Percentiles rank a stretch among this genome's conserved stretches.
These are phyloP conservation scores for Helostoma temminkii DNA, from an alignment of 2,797 vertebrate species.

Conservation along the genomic window DNA sequence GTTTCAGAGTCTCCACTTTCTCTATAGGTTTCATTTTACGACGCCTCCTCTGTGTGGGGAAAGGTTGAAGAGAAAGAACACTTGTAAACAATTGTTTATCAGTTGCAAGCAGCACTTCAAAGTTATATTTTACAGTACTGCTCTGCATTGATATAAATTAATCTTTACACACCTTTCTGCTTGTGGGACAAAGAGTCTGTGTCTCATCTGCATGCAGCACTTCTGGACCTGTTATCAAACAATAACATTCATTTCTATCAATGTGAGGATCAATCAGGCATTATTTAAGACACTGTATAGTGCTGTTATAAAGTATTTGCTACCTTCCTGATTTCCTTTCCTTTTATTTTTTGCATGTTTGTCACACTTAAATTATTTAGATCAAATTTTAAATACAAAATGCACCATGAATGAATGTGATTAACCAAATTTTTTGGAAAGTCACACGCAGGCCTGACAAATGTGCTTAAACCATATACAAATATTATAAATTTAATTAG, in stretches of 20 bases:
- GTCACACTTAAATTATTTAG: no score
- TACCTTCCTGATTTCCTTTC: no score
- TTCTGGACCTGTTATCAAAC: constrained; percentile 80
- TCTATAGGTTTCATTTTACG: constrained; percentile 66
- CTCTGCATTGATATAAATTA: neutral
- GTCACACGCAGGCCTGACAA: no score
- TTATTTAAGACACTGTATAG: no score
- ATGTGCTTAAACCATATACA: no score
- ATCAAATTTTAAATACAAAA: no score
- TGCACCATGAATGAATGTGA: no score
- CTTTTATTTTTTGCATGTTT: no score
- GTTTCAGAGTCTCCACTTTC: constrained; percentile 72
- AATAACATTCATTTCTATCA: neutral
- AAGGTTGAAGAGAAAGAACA: neutral
- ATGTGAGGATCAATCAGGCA: neutral
- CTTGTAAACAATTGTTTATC: neutral
- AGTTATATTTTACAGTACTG: neutral
- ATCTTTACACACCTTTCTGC: constrained; percentile 89
- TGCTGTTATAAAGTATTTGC: no score
- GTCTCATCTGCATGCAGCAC: constrained; percentile 89
- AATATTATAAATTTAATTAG: no score
- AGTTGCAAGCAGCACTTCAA: neutral
- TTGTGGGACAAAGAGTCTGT: constrained; percentile 86
- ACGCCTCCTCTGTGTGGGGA: constrained; percentile 67
- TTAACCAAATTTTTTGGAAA: no score